Evolutionary conservation across 2,888 invertebrate genomes (phyloP), one percentile per base, ranked within the genome.

Genomic region (Clitarchus hookeri): DNA sequence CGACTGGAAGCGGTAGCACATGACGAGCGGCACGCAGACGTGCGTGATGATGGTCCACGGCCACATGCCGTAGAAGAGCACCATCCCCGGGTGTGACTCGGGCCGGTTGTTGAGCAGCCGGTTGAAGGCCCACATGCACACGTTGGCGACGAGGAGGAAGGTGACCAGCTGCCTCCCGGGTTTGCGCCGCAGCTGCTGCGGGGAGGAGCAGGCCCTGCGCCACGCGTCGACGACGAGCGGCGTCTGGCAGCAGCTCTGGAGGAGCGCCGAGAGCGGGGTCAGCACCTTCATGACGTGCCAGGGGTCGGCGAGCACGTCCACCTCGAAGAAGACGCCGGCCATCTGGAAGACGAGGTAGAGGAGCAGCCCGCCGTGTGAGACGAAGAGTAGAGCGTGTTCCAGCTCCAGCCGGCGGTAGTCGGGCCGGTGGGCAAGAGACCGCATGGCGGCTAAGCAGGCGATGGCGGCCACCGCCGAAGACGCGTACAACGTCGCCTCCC

Each of bases 11-110:
- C 98, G 93, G 91, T 97, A 98, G 92, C 97, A 97, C 89, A 97
- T 97, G 0, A 96, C 96, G 84, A 98, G 92, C 0, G 97, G 97
- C 95, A 97, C 97, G 0, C 97, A 96, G 0, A 97, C 95, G 90
- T 97, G 97, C 0, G 96, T 97, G 89, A 98, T 97, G 89, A 97
- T 96, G 0, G 97, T 97, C 97, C 97, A 98, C 4, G 96, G 96
- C 97, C 97, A 97, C 0, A 96, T 94, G 0, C 97, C 97, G 90
- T 96, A 97, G 91, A 97, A 97, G 85, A 95, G 92, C 86, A 97
- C 92, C 90, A 97, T 97, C 23, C 96, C 95, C 13, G 96, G 96
- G 84, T 97, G 93, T 88, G 97, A 97, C 88, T 96, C 96, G 0
- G 97, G 96, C 6, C 97, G 93, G 88, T 96, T 96, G 91, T 97